Conservation (phyloP, 2,888 invertebrate genomes). For the Ophion slaviceki region DNA sequence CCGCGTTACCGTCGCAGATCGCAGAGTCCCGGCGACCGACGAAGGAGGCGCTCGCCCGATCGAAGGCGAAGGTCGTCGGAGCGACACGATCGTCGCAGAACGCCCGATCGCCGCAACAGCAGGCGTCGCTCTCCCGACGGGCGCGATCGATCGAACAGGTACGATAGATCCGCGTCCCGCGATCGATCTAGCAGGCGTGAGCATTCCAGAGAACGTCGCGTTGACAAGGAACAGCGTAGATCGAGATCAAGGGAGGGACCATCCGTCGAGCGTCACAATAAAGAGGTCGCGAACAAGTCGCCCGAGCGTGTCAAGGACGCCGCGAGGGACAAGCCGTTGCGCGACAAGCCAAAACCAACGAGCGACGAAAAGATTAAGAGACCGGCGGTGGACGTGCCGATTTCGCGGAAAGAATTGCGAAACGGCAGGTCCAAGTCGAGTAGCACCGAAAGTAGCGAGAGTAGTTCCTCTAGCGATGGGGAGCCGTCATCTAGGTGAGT, state of each 20-base stretch:
- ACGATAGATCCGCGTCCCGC: constrained; percentile 81
- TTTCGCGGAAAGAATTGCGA: constrained; percentile 79
- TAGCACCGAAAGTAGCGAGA: constrained; percentile 82
- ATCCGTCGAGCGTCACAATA: constrained; percentile 75
- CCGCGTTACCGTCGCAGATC: constrained; percentile 80
- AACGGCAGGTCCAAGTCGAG: constrained; percentile 82
- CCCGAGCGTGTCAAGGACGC: constrained; percentile 79
- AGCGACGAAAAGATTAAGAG: constrained; percentile 79
- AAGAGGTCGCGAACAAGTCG: constrained; percentile 71
- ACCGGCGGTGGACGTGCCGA: constrained; percentile 69
- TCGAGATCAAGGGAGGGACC: constrained; percentile 82
- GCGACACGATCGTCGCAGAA: constrained; percentile 78
- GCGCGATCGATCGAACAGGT: constrained; percentile 78
- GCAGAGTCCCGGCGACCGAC: constrained; percentile 79
- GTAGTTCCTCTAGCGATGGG: constrained; percentile 81
- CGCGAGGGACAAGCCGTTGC: constrained; percentile 71
- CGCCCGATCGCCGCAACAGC: constrained; percentile 78
- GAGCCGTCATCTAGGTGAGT: constrained; percentile 80
- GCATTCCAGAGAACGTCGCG: constrained; percentile 83
- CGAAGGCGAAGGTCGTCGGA: constrained; percentile 81
- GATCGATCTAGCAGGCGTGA: constrained; percentile 81
- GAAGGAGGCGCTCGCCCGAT: constrained; percentile 79
- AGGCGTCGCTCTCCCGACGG: constrained; percentile 80
- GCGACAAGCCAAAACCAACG: constrained; percentile 74
- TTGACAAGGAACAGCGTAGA: constrained; percentile 80